phyloP scores from a whole-genome alignment of 1,140 invertebrate species.

The Wiebesia pumilae region DNA sequence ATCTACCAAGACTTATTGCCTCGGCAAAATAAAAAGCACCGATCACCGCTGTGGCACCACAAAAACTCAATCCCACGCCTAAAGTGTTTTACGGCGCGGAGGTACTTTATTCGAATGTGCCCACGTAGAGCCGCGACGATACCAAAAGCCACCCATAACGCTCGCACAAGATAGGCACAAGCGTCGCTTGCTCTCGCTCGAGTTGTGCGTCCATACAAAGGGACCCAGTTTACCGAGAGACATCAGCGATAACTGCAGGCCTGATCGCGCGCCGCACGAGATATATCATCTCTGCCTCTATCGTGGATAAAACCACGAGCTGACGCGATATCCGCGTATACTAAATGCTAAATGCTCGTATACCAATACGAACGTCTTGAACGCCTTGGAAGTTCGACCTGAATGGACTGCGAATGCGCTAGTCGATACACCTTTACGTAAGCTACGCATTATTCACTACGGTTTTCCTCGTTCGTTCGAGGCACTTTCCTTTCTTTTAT shows the following conservation, averaged over 20 bases:
- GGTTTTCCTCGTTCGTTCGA: not conserved
- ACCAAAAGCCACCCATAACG: not conserved
- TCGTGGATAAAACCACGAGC: not conserved
- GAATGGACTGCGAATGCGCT: too few relatives aligned
- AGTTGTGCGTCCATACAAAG: not conserved
- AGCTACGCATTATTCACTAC: too few relatives aligned
- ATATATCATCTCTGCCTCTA: not conserved
- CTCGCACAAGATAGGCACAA: not conserved
- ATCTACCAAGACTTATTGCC: too few relatives aligned
- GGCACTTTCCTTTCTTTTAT: too few relatives aligned
- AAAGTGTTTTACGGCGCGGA: not conserved
- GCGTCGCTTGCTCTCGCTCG: not conserved
- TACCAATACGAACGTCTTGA: too few relatives aligned
- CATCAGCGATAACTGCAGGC: not conserved
- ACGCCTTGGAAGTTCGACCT: too few relatives aligned
- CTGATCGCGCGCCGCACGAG: not conserved
- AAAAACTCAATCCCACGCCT: not conserved
- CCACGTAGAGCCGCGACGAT: not conserved
- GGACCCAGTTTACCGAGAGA: not conserved
- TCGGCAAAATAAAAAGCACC: too few relatives aligned
- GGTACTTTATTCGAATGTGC: not conserved
- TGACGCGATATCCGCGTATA: too few relatives aligned
- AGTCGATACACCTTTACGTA: too few relatives aligned
- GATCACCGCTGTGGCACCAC: not conserved
- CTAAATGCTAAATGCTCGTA: too few relatives aligned